Percentiles rank a stretch among this genome's conserved stretches.
phyloP scores from a whole-genome alignment of 2,797 vertebrate genomes.

The Margarornis squamiger region DNA sequence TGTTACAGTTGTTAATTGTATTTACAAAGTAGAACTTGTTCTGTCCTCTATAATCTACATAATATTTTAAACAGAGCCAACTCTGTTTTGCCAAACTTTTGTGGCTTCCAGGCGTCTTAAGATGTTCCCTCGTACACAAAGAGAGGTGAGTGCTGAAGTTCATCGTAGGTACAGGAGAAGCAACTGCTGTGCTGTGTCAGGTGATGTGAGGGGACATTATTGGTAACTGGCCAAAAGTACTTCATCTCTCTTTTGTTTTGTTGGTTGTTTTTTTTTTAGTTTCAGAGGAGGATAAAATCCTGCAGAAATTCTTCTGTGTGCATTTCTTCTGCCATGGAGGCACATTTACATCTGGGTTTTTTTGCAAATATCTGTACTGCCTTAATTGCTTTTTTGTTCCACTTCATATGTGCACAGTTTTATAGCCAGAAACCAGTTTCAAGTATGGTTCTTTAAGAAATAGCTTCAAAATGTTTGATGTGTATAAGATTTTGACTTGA shows the following conservation, averaged over 20 bases:
- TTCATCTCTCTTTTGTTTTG: neutral
- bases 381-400: neutral
- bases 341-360: neutral
- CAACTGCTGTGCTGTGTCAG: neutral
- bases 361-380: neutral
- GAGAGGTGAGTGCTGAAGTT: conserved; percentile 13
- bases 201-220: neutral
- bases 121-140: neutral
- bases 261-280: neutral
- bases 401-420: neutral
- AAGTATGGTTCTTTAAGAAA: neutral
- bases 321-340: neutral
- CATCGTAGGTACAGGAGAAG: neutral
- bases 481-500: neutral
- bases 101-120: conserved; percentile 47
- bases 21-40: conserved; percentile 69
- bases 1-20: conserved; percentile 58
- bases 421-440: neutral
- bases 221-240: neutral
- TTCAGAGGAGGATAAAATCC: neutral
- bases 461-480: neutral
- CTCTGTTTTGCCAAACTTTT: conserved; percentile 48
- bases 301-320: neutral
- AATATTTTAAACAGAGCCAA: conserved; percentile 67
- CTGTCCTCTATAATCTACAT: conserved; percentile 56